Conservation (phyloP, 2,113 vertebrate genomes). For the Struthidea cinerea region DNA sequence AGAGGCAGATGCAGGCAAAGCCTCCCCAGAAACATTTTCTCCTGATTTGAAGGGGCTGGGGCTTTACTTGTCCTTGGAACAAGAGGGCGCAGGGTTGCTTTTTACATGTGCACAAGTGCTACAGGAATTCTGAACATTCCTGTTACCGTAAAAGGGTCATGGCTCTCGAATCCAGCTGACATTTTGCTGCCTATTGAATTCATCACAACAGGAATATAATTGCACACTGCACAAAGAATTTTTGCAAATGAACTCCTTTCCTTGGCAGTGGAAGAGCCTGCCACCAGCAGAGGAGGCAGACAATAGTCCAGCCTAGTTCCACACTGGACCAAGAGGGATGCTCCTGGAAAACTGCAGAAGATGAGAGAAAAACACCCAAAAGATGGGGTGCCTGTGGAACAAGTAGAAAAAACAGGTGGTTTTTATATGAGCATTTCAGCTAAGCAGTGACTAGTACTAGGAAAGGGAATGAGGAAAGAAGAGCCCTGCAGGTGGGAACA, state of each 20-base stretch:
- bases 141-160: background rate
- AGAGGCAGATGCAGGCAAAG: background rate
- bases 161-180: background rate
- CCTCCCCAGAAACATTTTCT: background rate
- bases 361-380: background rate
- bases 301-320: background rate
- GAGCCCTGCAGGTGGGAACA: background rate
- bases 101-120: background rate
- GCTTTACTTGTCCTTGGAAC: background rate
- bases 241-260: background rate
- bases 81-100: background rate
- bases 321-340: background rate
- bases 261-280: background rate
- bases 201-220: background rate
- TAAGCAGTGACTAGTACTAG: background rate
- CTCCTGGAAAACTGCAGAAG: background rate
- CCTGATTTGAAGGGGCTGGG: background rate
- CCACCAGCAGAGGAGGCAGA: background rate
- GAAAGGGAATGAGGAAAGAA: background rate
- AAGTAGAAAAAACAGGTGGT: background rate
- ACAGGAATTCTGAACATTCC: background rate
- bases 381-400: background rate
- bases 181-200: background rate
- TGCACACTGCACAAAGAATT: background rate
- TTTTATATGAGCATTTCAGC: background rate